Evolutionary conservation across 2,113 vertebrate species (phyloP).

Genomic region (Arvicanthis niloticus): DNA sequence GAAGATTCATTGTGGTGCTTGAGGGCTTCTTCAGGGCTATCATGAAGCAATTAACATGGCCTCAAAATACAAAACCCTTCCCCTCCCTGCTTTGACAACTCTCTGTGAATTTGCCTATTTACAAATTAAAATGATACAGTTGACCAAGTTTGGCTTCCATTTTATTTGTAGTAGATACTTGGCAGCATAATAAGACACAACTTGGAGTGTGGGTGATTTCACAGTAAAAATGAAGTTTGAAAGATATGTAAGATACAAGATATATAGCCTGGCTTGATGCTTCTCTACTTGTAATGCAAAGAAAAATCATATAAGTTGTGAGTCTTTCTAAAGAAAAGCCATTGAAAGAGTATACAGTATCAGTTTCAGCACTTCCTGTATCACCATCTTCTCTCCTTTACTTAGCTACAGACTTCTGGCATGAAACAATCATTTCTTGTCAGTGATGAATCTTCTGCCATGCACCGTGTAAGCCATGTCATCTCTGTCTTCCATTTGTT

Average conservation of each 20-base stretch:
- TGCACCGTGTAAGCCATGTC: not conserved
- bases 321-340: constrained; percentile 2
- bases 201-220: not conserved
- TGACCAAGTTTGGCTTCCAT: not conserved
- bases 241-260: not conserved
- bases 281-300: constrained; percentile 1
- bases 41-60: not conserved
- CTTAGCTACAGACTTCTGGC: not conserved
- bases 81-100: not conserved
- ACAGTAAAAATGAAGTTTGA: constrained; percentile 25
- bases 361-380: not conserved
- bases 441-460: not conserved
- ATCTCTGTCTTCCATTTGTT: not conserved
- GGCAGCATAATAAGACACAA: not conserved
- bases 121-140: constrained; percentile 13
- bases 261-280: not conserved
- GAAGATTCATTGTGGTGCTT: not conserved
- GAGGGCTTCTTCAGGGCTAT: not conserved
- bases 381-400: not conserved
- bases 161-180: constrained; percentile 15
- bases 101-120: not conserved
- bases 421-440: not conserved
- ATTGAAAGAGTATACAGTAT: not conserved
- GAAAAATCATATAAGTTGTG: constrained; percentile 42
- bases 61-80: not conserved